Base-by-base conservation (phyloP, 2,113 vertebrate species). In the Mohoua ochrocephala region DNA sequence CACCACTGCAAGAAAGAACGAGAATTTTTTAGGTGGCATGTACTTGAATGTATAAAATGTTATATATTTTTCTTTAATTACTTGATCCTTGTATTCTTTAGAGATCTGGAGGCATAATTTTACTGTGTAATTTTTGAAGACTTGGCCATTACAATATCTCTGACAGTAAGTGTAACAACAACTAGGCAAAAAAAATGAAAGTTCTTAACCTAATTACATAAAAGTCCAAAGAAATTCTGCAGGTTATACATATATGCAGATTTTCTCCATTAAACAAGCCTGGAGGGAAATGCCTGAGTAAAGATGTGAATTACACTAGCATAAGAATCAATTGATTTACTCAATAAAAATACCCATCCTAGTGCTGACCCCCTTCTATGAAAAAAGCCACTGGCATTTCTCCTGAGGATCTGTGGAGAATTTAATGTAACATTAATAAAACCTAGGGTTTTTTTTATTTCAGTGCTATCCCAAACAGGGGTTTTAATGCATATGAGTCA, bases 401-500 rank as follows among this genome's bases (percentile, higher is more conserved):
- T 89, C 91, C 93, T 41, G 39, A 77, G 47, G 83, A 68, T 74
- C 68, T 84, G 33, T 94, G 68, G 91, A 92, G 95, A 96, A 90
- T 91, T 64, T 84, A 91, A 87, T 92, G 64, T 27, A 65, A 30
- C 64, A 54, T 50, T 77, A 89, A 27, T 47, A 80, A 81, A 95
- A 35, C 41, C 50, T 50, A 18, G 19, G 8, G 19, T 2, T 24
- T 87, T 87, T 69, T 82, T 33, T 37, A 28, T 81, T 92, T 91
- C 64, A 54, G 35, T 63, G 11, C 27, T 41, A 11, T 64, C 39
- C 28, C 75, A 77, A 84, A 17, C 41, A 83, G n/a, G 12, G 28
- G 20, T 59, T 80, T 47, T 54, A 63, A 47, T 27, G 39, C 7
- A 2, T 18, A 5, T 15, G 24, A 75, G 41, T 50, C 11, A 15